These are phyloP conservation scores for Drosophila helvetica DNA, from an alignment of 2,888 invertebrate species.

Conservation along the genomic window DNA sequence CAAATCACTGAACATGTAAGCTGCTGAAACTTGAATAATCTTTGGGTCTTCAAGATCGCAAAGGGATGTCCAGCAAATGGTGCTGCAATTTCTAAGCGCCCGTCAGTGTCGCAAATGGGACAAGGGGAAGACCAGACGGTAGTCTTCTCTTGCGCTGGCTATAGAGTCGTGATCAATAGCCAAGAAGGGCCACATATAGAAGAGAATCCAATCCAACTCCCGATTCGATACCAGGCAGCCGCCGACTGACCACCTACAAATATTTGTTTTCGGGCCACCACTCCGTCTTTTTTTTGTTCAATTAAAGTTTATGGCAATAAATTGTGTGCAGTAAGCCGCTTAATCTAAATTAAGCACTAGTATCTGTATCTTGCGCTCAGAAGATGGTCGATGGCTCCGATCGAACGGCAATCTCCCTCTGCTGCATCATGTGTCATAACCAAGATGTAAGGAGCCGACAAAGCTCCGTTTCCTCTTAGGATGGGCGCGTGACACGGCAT, in stretches of 20 bases:
- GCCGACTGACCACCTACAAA: slow-evolving; percentile 50
- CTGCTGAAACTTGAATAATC: slow-evolving; percentile 36
- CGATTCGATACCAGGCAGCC: slow-evolving; percentile 1
- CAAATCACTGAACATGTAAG: slow-evolving; percentile 58
- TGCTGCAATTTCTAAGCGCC: slow-evolving; percentile 57
- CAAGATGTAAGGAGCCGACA: slow-evolving; percentile 82
- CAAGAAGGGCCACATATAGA: slow-evolving; percentile 60
- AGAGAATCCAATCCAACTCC: not conserved
- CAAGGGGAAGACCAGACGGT: not conserved
- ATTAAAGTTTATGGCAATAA: slow-evolving; percentile 81
- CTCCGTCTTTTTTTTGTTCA: slow-evolving; percentile 64
- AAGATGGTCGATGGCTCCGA: slow-evolving; percentile 30
- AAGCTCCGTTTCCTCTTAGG: slow-evolving; percentile 14
- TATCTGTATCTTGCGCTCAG: slow-evolving; percentile 10
- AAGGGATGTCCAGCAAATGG: slow-evolving; percentile 38
- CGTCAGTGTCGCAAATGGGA: slow-evolving; percentile 60
- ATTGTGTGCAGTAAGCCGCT: slow-evolving; percentile 79
- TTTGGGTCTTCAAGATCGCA: slow-evolving; percentile 27
- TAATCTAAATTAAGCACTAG: slow-evolving; percentile 80
- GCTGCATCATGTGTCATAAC: slow-evolving; percentile 82
- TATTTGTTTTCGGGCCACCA: slow-evolving; percentile 50
- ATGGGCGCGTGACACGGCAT: slow-evolving; percentile 27
- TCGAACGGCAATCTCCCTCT: slow-evolving; percentile 75
- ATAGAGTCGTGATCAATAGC: slow-evolving; percentile 81
- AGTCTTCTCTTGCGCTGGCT: slow-evolving; percentile 45